Base-by-base conservation (phyloP, 2,797 vertebrate species). In the Myiotriccus ornatus region DNA sequence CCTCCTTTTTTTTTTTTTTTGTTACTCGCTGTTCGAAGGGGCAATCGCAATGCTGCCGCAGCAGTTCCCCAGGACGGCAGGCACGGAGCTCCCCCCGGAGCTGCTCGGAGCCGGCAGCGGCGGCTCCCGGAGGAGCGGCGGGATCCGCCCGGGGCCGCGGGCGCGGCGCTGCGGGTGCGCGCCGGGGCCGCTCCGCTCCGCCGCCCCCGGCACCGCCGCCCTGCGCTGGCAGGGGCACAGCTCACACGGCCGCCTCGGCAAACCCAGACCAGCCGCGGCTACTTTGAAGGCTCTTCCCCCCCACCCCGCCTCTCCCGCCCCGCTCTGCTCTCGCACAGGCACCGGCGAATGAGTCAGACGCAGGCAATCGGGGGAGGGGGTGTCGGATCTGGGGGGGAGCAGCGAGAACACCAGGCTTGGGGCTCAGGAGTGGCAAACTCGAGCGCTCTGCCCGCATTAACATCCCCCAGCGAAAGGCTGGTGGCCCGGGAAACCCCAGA, bases 41-140 rank as follows among this genome's bases (percentile, higher is more conserved):
- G 73, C 69, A 41, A 25, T 52, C 2, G 86, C 83, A 19, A 28
- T 46, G 3, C 19, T 69, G 83, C 94, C 94, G 96, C 96, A 73
- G 97, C 96, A 98, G 97, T 84, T 98, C 89, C 87, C 52, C 97
- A 97, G 98, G 98, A 97, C 97, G 97, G 98, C 98, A 96, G 90
- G 59, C 85, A 23, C 89, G 27, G 64, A 94, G 96, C 96, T 74
- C 96, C 95, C 94, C 80, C 94, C 96, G 93, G 96, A 53, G 98
- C 97, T 96, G 95, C 97, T 93, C 71, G 97, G 94, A 95, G 96
- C 96, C 94, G 98, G 97, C 97, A 97, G 98, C 97, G 91, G 96
- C 94, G 97, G 89, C 67, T 92, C 94, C 97, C 32, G 97, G 87
- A 95, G 96, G 97, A 78, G 96, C 91, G 43, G 83, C 67, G 63